Base-by-base conservation (phyloP, 37 sponge, comb jelly and placozoan species). In the Chondrilla cf. caribensis region DNA sequence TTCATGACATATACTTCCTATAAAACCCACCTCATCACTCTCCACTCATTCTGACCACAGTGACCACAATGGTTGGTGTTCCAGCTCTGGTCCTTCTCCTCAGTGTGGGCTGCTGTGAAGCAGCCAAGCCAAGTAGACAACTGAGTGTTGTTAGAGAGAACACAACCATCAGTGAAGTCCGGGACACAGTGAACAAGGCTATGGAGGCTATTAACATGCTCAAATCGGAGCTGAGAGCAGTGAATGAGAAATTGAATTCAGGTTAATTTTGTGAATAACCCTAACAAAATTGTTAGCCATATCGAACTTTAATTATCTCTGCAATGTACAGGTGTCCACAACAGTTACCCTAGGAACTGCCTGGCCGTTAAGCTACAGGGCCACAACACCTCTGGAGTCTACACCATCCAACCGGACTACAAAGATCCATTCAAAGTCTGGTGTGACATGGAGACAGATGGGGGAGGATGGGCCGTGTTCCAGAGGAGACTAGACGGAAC, bases 381-480 rank as follows among this genome's bases (percentile, higher is more conserved):
- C 0, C 9, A 28, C 58, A 79, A 79, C 35, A 51, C 43, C 26
- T 38, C 60, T 55, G 80, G 80, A 18, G 60, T 79, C 58, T 79
- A 79, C 59, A 28, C 22, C 25, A 79, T 79, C 38, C 38, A 26
- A 8, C 80, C 80, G 19, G 76, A 73, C 43, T 31, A 6, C 35
- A 51, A 51, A 19, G 58, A 33, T 1, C 60, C 80, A 54, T 79
- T 79, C 33, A 58, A 79, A 2, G 80, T 79, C 21, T 79, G 40
- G 40, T 79, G 80, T 32, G 80, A 79, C 58, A 25, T 35, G 80
- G 38, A 24, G 2, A 79, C 80, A 33, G 80, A 79, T 58, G 80
- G 80, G 18, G 80, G 80, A 4, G 80, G 80, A 14, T 79, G 80
- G 80, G 55, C 80, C 0, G 80, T 79, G 38, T 79, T 57, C 59